A percentile compares a stretch with the other conserved stretches of the same genome.
Evolutionary conservation across 2,888 invertebrate species (phyloP).

Genomic region (Lottia gigantea): DNA sequence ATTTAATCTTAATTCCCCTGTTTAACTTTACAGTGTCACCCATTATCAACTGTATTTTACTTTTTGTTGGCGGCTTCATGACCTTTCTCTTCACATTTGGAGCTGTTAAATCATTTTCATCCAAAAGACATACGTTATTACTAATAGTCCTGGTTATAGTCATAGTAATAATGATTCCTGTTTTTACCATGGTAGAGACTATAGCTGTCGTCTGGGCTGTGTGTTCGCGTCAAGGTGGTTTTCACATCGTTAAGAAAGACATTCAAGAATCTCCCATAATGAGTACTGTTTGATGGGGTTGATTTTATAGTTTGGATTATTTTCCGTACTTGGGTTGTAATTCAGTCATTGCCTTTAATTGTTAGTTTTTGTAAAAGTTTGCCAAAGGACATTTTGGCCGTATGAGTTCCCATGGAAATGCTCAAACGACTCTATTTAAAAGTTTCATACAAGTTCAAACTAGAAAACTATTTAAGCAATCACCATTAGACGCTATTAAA

Average conservation of each 20-base stretch:
- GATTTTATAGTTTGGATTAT: too few relatives aligned
- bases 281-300: too few relatives aligned
- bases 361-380: too few relatives aligned
- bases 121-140: slow-evolving; percentile 34
- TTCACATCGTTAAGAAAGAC: not conserved
- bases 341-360: too few relatives aligned
- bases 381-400: too few relatives aligned
- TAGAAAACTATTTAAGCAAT: too few relatives aligned
- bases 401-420: too few relatives aligned
- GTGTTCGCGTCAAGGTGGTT: not conserved
- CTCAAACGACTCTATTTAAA: too few relatives aligned
- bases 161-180: not conserved
- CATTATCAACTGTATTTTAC: slow-evolving; percentile 36
- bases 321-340: too few relatives aligned
- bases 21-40: slow-evolving; percentile 46
- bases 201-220: not conserved
- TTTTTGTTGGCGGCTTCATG: slow-evolving; percentile 45
- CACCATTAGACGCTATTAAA: too few relatives aligned
- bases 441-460: too few relatives aligned
- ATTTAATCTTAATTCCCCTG: slow-evolving; percentile 41
- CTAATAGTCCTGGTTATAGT: not conserved
- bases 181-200: not conserved
- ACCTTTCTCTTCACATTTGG: slow-evolving; percentile 52
- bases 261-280: not conserved
- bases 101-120: slow-evolving; percentile 49